phyloP scores from a whole-genome alignment of 2,113 vertebrate genomes.

The Corydoras sp. region DNA sequence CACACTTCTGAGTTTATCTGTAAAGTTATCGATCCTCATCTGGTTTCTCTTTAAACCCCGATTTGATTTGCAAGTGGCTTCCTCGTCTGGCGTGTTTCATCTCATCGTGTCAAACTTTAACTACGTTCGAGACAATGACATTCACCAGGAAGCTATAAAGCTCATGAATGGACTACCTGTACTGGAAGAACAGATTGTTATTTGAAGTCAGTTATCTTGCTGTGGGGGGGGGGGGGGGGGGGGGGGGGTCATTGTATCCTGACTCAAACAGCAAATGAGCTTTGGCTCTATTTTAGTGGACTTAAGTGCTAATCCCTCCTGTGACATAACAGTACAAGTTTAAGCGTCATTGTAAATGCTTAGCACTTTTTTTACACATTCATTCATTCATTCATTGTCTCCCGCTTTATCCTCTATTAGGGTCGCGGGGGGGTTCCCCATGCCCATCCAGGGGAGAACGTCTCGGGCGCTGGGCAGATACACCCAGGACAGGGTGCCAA shows the following conservation, averaged over 20 bases:
- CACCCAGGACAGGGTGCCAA: too few relatives aligned
- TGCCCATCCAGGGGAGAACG: too few relatives aligned
- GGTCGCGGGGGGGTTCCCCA: too few relatives aligned
- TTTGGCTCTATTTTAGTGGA: slow-evolving; percentile 60
- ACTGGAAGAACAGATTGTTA: not conserved
- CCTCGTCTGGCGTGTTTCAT: slow-evolving; percentile 4
- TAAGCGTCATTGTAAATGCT: slow-evolving; percentile 8
- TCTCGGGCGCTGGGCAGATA: too few relatives aligned
- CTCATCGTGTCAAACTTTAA: slow-evolving; percentile 17
- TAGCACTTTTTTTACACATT: not conserved
- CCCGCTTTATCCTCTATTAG: too few relatives aligned
- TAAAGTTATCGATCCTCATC: slow-evolving; percentile 2
- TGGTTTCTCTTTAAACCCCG: not conserved
- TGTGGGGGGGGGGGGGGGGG: not conserved
- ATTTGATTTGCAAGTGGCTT: slow-evolving; percentile 28
- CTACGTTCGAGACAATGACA: slow-evolving; percentile 1
- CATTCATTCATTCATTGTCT: too few relatives aligned
- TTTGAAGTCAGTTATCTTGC: slow-evolving; percentile 12
- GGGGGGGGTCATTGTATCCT: slow-evolving; percentile 11
- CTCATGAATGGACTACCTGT: slow-evolving; percentile 9
- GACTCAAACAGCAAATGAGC: slow-evolving; percentile 52
- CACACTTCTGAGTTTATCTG: not conserved
- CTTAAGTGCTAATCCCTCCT: slow-evolving; percentile 53
- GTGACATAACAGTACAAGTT: slow-evolving; percentile 30
- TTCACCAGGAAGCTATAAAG: slow-evolving; percentile 3